These are phyloP conservation scores for Cathartes aura DNA, from an alignment of 2,113 vertebrate genomes.

Conservation along the genomic window DNA sequence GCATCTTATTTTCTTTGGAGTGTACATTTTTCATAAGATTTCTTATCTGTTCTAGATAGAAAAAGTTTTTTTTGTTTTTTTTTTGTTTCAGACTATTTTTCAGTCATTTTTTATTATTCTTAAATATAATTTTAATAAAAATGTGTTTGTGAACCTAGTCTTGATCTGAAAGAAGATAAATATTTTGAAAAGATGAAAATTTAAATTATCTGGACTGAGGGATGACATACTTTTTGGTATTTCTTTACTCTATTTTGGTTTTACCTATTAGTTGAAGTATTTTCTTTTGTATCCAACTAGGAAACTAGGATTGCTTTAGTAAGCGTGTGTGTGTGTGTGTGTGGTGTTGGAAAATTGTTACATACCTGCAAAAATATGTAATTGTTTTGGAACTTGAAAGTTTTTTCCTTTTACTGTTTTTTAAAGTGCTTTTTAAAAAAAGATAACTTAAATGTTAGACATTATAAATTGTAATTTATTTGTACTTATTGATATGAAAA, in stretches of 20 bases:
- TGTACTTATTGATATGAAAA: not conserved
- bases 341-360: not conserved
- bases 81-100: not conserved
- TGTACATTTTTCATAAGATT: not conserved
- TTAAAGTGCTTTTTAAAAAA: not conserved
- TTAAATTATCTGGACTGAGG: not conserved
- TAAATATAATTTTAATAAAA: not conserved
- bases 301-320: not conserved
- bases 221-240: not conserved
- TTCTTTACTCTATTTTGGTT: not conserved
- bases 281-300: not conserved
- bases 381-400: not conserved
- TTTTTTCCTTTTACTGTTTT: not conserved
- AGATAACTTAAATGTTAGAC: not conserved
- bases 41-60: not conserved
- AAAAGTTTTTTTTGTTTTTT: not conserved
- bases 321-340: fast-evolving
- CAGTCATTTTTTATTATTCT: not conserved
- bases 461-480: not conserved
- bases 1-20: not conserved
- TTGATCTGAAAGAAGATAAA: not conserved
- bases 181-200: not conserved
- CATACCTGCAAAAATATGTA: not conserved
- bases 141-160: not conserved
- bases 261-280: not conserved